phyloP scores from a whole-genome alignment of 53 echinoderm and acorn worm species.

The Astropecten irregularis region DNA sequence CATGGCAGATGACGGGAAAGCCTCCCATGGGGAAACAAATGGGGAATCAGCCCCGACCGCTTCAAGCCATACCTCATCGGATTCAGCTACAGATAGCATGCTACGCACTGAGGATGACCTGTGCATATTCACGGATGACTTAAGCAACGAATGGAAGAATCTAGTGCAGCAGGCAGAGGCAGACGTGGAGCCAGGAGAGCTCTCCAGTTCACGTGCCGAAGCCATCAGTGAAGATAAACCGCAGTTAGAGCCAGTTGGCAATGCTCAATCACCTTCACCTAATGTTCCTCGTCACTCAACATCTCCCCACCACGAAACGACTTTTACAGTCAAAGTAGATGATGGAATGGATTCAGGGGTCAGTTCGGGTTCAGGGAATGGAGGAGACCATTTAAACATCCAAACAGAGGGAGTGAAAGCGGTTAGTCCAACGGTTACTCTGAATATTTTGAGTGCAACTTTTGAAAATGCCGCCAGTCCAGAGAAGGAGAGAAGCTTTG shows the following conservation, averaged over 20 bases:
- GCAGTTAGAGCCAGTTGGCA: not conserved
- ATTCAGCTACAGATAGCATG: not conserved
- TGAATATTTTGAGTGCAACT: conserved; percentile 30
- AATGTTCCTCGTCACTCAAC: not conserved
- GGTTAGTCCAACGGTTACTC: conserved; percentile 30
- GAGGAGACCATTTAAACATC: not conserved
- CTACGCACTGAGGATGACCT: conserved; percentile 7
- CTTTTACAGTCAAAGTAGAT: not conserved
- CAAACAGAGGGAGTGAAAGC: conserved; percentile 1
- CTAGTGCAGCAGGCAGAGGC: conserved; percentile 35
- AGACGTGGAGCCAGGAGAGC: not conserved
- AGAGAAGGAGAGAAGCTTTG: conserved; percentile 63
- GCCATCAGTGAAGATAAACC: not conserved
- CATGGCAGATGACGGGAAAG: conserved; percentile 1
- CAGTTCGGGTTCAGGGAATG: not conserved
- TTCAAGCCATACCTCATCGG: not conserved
- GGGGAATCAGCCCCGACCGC: not conserved
- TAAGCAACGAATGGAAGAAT: conserved; percentile 42
- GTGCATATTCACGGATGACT: conserved; percentile 38
- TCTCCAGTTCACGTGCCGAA: too few relatives aligned
- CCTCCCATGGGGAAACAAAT: not conserved
- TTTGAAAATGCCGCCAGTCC: conserved; percentile 23
- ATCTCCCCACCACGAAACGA: not conserved
- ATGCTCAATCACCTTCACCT: too few relatives aligned
- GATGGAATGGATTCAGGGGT: not conserved